Conservation (phyloP, 2,797 vertebrate genomes). For the Phoebastria nigripes region DNA sequence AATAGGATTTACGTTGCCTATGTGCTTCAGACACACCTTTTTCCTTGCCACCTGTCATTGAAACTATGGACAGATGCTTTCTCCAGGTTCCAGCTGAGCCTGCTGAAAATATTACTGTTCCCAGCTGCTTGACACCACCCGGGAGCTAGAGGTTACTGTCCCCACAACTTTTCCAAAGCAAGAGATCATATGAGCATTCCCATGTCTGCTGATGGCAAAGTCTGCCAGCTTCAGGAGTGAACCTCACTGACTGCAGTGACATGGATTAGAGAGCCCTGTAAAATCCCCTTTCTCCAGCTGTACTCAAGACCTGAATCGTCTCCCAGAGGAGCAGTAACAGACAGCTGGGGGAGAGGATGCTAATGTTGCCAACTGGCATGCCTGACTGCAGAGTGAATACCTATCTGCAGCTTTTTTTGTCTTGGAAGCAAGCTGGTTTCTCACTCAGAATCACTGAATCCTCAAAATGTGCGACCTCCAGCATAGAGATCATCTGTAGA, state of each 20-base stretch:
- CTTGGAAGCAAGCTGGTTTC: background rate
- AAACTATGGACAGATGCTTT: conserved; percentile 25
- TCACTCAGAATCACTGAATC: background rate
- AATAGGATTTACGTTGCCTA: background rate
- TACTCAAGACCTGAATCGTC: background rate
- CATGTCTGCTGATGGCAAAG: background rate
- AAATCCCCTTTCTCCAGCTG: conserved; percentile 5
- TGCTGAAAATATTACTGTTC: conserved; percentile 39
- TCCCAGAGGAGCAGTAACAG: background rate
- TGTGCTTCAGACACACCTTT: background rate
- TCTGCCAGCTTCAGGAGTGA: background rate
- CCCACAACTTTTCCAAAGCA: background rate
- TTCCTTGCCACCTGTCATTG: conserved; percentile 31
- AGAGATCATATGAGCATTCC: background rate
- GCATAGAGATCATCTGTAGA: background rate
- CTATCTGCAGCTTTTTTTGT: background rate
- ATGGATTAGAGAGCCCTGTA: background rate
- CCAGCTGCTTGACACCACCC: background rate
- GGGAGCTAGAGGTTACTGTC: conserved; percentile 16
- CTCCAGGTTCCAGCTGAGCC: conserved; percentile 30
- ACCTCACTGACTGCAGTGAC: background rate
- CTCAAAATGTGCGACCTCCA: background rate
- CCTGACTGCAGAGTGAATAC: background rate
- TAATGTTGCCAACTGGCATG: background rate
- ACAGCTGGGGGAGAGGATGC: background rate